Conservation (phyloP, 2,888 invertebrate species). For the Drosophila nr. fundita region DNA sequence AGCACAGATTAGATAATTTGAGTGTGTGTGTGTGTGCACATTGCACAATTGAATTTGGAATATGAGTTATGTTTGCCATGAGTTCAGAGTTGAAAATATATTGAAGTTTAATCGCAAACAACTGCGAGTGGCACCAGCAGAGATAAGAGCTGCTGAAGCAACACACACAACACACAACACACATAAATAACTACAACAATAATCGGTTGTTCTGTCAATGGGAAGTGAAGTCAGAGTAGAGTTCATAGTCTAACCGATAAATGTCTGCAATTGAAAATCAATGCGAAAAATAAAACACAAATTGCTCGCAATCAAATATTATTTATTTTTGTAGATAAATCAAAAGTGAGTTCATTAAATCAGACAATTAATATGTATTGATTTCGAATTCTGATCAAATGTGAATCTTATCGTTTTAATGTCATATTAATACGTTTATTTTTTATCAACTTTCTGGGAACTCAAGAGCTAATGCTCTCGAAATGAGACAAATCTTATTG, state of each 20-base stretch:
- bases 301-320: neutral
- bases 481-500: slow-evolving; percentile 11
- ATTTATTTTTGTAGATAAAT: neutral
- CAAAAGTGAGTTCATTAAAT: no score
- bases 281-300: neutral
- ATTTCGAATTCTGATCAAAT: neutral
- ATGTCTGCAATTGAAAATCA: neutral
- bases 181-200: neutral
- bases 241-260: neutral
- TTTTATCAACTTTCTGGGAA: neutral
- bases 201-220: neutral
- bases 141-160: slow-evolving; percentile 39
- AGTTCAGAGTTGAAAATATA: slow-evolving; percentile 22
- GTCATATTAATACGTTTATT: neutral
- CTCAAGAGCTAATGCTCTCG: neutral
- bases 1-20: slow-evolving; percentile 54
- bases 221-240: neutral
- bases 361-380: neutral
- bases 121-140: slow-evolving; percentile 30
- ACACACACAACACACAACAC: neutral
- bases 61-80: slow-evolving; percentile 45
- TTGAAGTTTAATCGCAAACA: slow-evolving; percentile 23
- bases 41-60: slow-evolving; percentile 42
- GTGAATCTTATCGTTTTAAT: neutral
- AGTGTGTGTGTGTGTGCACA: slow-evolving; percentile 24